Evolutionary conservation across 2,797 vertebrate species (phyloP).

Genomic region (Enteromius paludinosus): DNA sequence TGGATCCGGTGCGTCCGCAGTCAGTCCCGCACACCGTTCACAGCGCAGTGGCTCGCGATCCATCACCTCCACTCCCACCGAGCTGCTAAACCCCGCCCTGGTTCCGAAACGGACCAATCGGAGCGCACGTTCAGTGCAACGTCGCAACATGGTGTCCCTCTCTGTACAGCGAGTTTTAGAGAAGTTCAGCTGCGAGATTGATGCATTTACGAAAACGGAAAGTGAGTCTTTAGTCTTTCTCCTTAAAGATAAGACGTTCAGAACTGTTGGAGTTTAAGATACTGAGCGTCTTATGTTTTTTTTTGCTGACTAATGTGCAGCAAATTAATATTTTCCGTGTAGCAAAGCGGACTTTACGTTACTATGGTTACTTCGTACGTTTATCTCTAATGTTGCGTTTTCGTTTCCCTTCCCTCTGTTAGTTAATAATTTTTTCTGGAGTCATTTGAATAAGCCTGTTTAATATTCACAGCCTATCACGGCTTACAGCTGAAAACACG

Average conservation of each 20-base stretch:
- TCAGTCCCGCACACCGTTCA: conserved; percentile 37
- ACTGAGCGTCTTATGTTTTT: not conserved
- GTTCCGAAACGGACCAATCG: conserved; percentile 25
- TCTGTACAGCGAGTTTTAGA: conserved; percentile 20
- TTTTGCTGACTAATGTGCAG: not conserved
- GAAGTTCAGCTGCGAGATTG: conserved; percentile 16
- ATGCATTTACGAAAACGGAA: not conserved
- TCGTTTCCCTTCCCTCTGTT: not conserved
- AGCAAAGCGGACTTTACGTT: not conserved
- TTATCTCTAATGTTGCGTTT: not conserved
- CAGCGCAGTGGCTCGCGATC: conserved; percentile 32
- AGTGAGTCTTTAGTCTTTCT: not conserved
- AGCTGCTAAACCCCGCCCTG: conserved; percentile 25
- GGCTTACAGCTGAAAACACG: conserved; percentile 13
- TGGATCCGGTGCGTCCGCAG: conserved; percentile 32
- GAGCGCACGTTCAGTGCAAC: not conserved
- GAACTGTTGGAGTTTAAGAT: not conserved
- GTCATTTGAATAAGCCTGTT: not conserved
- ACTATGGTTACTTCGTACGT: not conserved
- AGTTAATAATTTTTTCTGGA: not conserved
- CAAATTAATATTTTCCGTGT: not conserved
- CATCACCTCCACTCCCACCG: conserved; percentile 47
- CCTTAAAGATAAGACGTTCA: not conserved
- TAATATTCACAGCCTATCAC: not conserved
- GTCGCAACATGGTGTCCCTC: conserved; percentile 42